Evolutionary conservation across 2,797 vertebrate species (phyloP).

Genomic region (Neosilurus mollespiculum): DNA sequence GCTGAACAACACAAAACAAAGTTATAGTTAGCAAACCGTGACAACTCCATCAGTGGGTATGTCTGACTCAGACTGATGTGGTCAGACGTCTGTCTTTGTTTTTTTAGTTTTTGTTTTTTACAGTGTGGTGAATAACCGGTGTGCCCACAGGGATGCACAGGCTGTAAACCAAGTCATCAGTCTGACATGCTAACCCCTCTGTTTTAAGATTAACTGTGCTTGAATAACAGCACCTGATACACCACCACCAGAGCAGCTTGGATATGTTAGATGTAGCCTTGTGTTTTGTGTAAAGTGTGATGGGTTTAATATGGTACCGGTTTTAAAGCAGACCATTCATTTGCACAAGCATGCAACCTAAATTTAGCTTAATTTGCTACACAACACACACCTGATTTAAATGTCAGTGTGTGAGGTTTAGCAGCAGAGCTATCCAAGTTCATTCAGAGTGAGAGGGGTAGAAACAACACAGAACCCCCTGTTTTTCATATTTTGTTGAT

Average conservation of each 20-base stretch:
- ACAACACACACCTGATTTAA: conserved; percentile 68
- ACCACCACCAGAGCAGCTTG: neutral
- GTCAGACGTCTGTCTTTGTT: conserved; percentile 47
- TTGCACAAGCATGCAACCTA: conserved; percentile 58
- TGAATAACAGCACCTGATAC: neutral
- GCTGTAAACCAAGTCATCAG: conserved; percentile 24
- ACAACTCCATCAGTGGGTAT: conserved; percentile 34
- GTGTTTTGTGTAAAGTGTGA: neutral
- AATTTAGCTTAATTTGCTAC: conserved; percentile 63
- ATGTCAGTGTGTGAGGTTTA: conserved; percentile 61
- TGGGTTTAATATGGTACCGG: neutral
- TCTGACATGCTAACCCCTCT: conserved; percentile 1
- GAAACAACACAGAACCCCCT: conserved; percentile 41
- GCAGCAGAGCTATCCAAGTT: conserved; percentile 64
- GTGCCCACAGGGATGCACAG: conserved; percentile 33
- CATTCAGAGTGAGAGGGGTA: conserved; percentile 39
- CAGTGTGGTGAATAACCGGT: conserved; percentile 6
- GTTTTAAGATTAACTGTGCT: neutral
- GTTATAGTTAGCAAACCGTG: conserved; percentile 45
- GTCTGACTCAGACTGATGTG: conserved; percentile 43
- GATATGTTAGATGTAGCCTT: neutral
- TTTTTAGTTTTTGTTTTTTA: conserved; percentile 37
- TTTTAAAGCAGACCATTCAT: conserved; percentile 13
- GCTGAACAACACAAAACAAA: conserved; percentile 16
- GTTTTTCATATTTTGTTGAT: conserved; percentile 49